Evolutionary conservation across 2,797 vertebrate species (phyloP).

Genomic region (Hydrocynus forskahlii): DNA sequence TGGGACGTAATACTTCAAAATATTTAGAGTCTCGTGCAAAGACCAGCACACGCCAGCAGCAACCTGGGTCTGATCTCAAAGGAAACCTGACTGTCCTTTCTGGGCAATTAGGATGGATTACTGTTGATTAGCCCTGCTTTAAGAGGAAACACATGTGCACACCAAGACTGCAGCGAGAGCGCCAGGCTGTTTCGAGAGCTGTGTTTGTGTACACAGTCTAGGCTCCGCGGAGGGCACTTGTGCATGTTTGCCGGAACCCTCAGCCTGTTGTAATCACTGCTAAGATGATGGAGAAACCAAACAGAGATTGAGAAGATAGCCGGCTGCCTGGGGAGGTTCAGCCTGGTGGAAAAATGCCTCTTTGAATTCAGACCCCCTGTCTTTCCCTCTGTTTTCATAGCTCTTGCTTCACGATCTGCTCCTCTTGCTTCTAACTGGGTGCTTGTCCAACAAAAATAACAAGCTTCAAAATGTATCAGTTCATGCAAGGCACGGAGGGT

Average conservation of each 20-base stretch:
- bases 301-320: slow-evolving; percentile 40
- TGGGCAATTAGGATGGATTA: slow-evolving; percentile 53
- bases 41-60: slow-evolving; percentile 15
- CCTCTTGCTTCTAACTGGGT: slow-evolving; percentile 30
- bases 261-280: slow-evolving; percentile 33
- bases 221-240: slow-evolving; percentile 23
- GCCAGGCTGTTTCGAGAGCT: not conserved
- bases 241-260: slow-evolving; percentile 41
- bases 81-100: slow-evolving; percentile 47
- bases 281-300: not conserved
- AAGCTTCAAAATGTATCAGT: slow-evolving; percentile 32
- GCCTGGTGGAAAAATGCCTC: slow-evolving; percentile 19
- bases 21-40: slow-evolving; percentile 27
- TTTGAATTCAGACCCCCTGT: not conserved
- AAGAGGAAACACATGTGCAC: slow-evolving; percentile 56
- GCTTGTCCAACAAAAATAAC: slow-evolving; percentile 43
- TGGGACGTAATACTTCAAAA: slow-evolving; percentile 37
- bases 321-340: slow-evolving; percentile 10
- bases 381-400: slow-evolving; percentile 30
- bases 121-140: slow-evolving; percentile 48
- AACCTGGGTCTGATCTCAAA: slow-evolving; percentile 15
- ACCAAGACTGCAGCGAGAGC: slow-evolving; percentile 5
- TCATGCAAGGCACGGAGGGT: not conserved
- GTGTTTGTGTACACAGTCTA: slow-evolving; percentile 16
- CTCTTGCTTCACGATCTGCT: slow-evolving; percentile 13